A percentile compares a stretch with the other conserved stretches of the same genome.
These are phyloP conservation scores for Macrosteles quadrilineatus DNA, from an alignment of 1,140 invertebrate species.

Conservation along the genomic window DNA sequence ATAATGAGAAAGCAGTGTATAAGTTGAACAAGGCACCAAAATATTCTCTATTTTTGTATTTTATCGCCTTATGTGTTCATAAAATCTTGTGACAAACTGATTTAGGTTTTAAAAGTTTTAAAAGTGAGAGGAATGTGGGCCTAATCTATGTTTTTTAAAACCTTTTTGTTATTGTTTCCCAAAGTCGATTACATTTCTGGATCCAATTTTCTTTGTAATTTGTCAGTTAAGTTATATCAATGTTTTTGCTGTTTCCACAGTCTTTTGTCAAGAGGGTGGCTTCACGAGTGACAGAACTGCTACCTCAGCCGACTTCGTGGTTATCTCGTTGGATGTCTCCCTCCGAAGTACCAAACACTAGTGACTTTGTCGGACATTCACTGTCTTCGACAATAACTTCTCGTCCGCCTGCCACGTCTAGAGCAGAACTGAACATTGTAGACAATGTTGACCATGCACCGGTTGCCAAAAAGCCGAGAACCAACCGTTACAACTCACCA, in stretches of 20 bases:
- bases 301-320: conserved; percentile 38
- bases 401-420: conserved; percentile 2
- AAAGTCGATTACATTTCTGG: too few relatives aligned
- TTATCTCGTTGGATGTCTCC: conserved; percentile 36
- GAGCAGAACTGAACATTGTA: conserved; percentile 6
- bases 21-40: too few relatives aligned
- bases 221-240: too few relatives aligned
- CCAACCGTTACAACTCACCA: not conserved
- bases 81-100: too few relatives aligned
- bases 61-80: too few relatives aligned
- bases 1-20: too few relatives aligned
- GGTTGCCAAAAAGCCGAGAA: conserved; percentile 5
- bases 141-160: too few relatives aligned
- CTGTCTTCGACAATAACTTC: conserved; percentile 14
- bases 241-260: not conserved
- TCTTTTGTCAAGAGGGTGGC: conserved; percentile 35
- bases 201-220: too few relatives aligned
- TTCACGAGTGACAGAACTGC: conserved; percentile 35
- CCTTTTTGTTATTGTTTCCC: too few relatives aligned
- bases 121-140: too few relatives aligned
- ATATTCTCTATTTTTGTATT: too few relatives aligned
- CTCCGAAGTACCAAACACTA: conserved; percentile 4
- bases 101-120: too few relatives aligned
- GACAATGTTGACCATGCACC: not conserved
- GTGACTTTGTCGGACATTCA: conserved; percentile 2